Base-by-base conservation (phyloP, 2,113 vertebrate genomes). In the Tringa solitaria region DNA sequence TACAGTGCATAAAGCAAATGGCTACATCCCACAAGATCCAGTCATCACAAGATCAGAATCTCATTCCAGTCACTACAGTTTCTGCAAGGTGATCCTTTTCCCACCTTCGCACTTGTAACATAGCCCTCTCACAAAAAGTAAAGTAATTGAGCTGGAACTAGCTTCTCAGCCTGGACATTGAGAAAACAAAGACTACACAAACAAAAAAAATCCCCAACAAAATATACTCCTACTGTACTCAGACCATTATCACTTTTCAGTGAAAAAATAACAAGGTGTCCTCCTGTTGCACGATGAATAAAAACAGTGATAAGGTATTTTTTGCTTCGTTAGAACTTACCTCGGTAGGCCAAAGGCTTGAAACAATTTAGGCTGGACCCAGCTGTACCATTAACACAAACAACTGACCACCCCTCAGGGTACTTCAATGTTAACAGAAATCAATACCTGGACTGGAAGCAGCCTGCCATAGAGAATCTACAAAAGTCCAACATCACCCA, bases 351-450 rank as follows among this genome's bases (percentile, higher is more conserved):
- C 60, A 94, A 90, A 84, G 12, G 78, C 90, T 88, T 9, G 5
- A 43, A 86, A 90, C 64, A 94, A 90, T 77, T 90, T 60, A 94
- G 76, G 92, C 57, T 89, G 89, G 61, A 87, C 53, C 27, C 84
- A 87, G 61, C 67, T 86, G 46, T 43, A 88, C 81, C 75, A 79
- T 83, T 91, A 94, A 70, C 54, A 86, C 35, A 95, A 97, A 90
- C 75, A 95, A 87, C 63, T 28, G 60, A 87, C 26, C 54, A 73
- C 12, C 67, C 91, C 93, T 90, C 63, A 39, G 90, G 95, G 92
- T 84, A 70, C 64, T 72, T 86, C 51, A 56, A 0, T 39, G 63
- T 53, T 94, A 95, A 86, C 75, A 54, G 87, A 94, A 96, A 96
- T 97, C 96, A 93, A 96, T 93, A 51, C 16, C 32, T 70, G 85